Evolutionary conservation across 1,140 invertebrate species (phyloP), one percentile per base, ranked within the genome.

Genomic region (Paraescarpia echinospica): DNA sequence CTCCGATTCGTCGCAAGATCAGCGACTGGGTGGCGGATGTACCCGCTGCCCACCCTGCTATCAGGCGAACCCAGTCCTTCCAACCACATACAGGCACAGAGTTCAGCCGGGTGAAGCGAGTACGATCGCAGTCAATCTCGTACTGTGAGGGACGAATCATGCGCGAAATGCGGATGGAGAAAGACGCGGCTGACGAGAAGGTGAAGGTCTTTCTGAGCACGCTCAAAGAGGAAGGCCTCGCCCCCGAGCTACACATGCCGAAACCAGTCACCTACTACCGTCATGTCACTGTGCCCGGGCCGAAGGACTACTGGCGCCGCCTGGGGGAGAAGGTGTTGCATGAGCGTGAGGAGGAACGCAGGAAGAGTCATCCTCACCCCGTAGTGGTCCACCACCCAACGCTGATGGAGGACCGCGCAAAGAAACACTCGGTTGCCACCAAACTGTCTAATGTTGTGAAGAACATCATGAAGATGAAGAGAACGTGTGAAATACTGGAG

Each of bases 371-470:
- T 14, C 34, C 91, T 88, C 89, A 89, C n/a, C 92, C 48, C 95
- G 22, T 12, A 2, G 22, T 77, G 8, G 59, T 14, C 2, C 59
- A 34, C 33, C 89, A 34, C 4, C 89, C n/a, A n/a, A n/a, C 33
- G 18, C 33, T n/a, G 34, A 90, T 31, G 18, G 89, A 22, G 34
- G 35, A 35, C 33, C 27, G 89, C 0, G 89, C 89, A 34, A 35
- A 34, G 33, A 90, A 90, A 90, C 89, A 90, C 18, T 34, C 34
- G 18, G 34, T 35, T 33, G 95, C 95, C 89, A 95, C 94, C 91
- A 95, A 95, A 93, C 95, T 96, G 94, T 93, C 93, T 35, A 93
- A 94, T 93, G 93, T 95, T 31, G 94, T 96, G 4, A 93, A 95
- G 92, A 93, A 94, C 8, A 92, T 96, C 9, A 94, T 95, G 92